phyloP scores from a whole-genome alignment of 2,113 vertebrate species.

The Apaloderma vittatum region DNA sequence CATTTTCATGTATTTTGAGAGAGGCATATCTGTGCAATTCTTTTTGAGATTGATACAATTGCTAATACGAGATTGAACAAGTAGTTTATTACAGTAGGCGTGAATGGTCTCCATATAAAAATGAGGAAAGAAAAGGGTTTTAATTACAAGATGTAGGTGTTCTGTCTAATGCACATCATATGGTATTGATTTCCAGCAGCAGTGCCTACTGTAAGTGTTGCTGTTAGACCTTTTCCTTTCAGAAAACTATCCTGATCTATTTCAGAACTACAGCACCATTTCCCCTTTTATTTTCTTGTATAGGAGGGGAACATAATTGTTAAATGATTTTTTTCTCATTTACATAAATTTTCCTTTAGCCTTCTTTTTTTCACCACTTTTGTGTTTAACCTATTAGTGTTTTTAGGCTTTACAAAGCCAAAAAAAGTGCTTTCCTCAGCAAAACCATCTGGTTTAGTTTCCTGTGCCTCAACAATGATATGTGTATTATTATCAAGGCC shows the following conservation, averaged over 20 bases:
- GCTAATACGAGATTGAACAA: not conserved
- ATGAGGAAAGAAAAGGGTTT: not conserved
- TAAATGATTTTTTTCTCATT: slow-evolving; percentile 37
- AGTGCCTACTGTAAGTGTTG: slow-evolving; percentile 3
- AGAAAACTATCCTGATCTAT: not conserved
- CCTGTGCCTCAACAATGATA: slow-evolving; percentile 87
- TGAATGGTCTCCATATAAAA: not conserved
- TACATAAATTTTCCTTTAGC: slow-evolving; percentile 33
- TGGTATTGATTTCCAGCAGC: slow-evolving; percentile 35
- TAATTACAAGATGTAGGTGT: slow-evolving; percentile 19
- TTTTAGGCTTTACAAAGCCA: slow-evolving; percentile 73
- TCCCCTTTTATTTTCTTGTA: not conserved
- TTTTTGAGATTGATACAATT: not conserved
- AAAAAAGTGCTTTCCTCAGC: slow-evolving; percentile 85
- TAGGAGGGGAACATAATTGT: not conserved
- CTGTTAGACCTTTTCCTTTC: slow-evolving; percentile 12
- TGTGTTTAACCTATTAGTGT: slow-evolving; percentile 82
- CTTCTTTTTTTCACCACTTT: slow-evolving; percentile 67
- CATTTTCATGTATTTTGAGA: not conserved
- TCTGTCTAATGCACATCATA: slow-evolving; percentile 13
- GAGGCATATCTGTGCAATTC: not conserved
- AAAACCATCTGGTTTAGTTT: slow-evolving; percentile 89
- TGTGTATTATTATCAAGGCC: slow-evolving; percentile 84
- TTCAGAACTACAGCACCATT: not conserved
- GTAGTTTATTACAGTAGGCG: not conserved